Percentiles rank a stretch among this genome's conserved stretches.
Evolutionary conservation across 2,113 vertebrate species (phyloP).

Genomic region (Mormoops blainvillei): DNA sequence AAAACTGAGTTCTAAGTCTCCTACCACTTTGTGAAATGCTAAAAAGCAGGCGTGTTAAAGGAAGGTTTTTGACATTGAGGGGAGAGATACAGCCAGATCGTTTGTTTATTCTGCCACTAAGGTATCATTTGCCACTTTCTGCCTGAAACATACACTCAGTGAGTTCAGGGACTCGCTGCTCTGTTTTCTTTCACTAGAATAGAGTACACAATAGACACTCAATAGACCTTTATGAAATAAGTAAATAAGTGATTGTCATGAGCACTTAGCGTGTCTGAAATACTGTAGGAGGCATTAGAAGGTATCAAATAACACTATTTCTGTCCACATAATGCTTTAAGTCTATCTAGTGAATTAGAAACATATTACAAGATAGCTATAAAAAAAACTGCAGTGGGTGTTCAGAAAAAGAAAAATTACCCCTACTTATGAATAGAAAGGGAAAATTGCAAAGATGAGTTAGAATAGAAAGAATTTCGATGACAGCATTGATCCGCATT

Average conservation of each 20-base stretch:
- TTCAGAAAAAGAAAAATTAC: not conserved
- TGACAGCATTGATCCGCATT: not conserved
- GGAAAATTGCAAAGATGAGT: not conserved
- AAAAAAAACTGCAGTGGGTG: not conserved
- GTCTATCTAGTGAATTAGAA: not conserved
- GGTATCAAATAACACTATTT: not conserved
- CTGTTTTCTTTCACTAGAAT: not conserved
- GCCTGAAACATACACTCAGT: not conserved
- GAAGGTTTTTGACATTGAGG: not conserved
- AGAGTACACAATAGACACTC: not conserved
- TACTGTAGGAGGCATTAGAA: not conserved
- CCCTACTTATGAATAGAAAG: not conserved
- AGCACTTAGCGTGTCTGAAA: not conserved
- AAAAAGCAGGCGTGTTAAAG: not conserved
- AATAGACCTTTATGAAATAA: slow-evolving; percentile 40
- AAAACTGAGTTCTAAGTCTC: not conserved
- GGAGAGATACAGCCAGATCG: not conserved
- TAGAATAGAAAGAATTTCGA: not conserved
- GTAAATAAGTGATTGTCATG: not conserved
- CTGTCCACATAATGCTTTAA: not conserved
- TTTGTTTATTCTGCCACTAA: not conserved
- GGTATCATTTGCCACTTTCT: not conserved
- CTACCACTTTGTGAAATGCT: not conserved
- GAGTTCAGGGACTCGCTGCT: not conserved
- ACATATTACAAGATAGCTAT: not conserved